These are phyloP conservation scores for Plectropomus leopardus DNA, from an alignment of 2,113 vertebrate species.

Conservation along the genomic window DNA sequence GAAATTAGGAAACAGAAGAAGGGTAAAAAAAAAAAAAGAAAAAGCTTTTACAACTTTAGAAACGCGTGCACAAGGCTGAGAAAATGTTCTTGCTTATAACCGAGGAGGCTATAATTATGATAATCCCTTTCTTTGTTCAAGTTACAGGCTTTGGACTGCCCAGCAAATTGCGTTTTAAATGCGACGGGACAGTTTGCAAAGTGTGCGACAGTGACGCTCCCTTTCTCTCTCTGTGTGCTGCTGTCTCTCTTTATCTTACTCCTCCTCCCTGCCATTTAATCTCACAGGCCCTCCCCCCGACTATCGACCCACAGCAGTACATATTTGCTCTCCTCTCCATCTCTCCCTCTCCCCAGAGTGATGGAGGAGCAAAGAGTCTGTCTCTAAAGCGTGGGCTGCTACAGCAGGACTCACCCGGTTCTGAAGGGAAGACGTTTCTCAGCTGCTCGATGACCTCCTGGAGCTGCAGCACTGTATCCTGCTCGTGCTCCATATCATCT, in stretches of 20 bases:
- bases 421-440: conserved; percentile 93
- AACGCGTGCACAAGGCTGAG: conserved; percentile 25
- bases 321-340: conserved; percentile 70
- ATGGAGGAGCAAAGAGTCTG: conserved; percentile 34
- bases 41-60: conserved; percentile 30
- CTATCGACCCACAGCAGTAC: conserved; percentile 63
- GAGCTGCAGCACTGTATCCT: conserved; percentile 93
- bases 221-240: conserved; percentile 15
- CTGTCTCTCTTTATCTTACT: conserved; percentile 47
- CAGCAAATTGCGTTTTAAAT: conserved; percentile 63
- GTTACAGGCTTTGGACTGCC: conserved; percentile 45
- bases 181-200: conserved; percentile 34
- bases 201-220: conserved; percentile 36
- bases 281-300: conserved; percentile 19
- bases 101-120: conserved; percentile 57
- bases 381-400: conserved; percentile 15
- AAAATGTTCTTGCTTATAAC: conserved; percentile 47
- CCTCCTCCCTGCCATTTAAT: conserved; percentile 46
- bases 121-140: conserved; percentile 63
- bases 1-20: conserved; percentile 48
- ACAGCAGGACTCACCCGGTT: conserved; percentile 74
- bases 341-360: conserved; percentile 37
- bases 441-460: conserved; percentile 99
- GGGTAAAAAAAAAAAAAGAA: background rate
- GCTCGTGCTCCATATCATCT: conserved; percentile 88